Evolutionary conservation across 2,888 invertebrate genomes (phyloP), one percentile per base, ranked within the genome.

Genomic region (Brachyopa scutellaris): DNA sequence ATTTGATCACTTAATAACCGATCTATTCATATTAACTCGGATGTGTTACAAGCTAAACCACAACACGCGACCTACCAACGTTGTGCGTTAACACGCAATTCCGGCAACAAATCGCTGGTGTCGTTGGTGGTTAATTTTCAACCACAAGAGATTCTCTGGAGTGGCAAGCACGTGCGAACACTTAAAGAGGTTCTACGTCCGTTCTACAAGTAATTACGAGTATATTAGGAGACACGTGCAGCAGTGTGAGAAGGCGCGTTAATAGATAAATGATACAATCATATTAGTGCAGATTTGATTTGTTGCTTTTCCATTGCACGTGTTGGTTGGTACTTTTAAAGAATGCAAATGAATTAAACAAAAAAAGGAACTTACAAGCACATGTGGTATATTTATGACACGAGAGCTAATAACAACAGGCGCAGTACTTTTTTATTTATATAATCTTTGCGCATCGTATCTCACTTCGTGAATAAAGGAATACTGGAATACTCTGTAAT

Each of bases 41-140:
- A 57, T 57, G 31, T 17, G 36, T 62, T 40, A 19, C 49, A 42
- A 4, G 1, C 26, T 17, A 29, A 59, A 66, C 66, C 53, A 29
- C 61, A 64, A 61, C 82, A 82, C 82, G 82, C 77, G 82, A 33
- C 77, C 47, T 53, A 72, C 70, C 77, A 66, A 77, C 77, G 82
- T 61, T 47, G 21, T 2, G 7, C n/a, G 17, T 31, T 51, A 36
- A 53, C 70, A 59, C 19, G 29, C 13, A 19, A 26, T 59, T 45
- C 45, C 59, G 57, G 64, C 29, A 70, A 64, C 64, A 70, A 69
- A 70, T 53, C 40, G n/a, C 8, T 61, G 51, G 45, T 76, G 62
- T 66, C 15, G 9, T 55, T 59, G 57, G 45, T 53, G 33, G 6
- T 5, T 26, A 66, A 77, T 51, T 57, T 53, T 31, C 23, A 49